phyloP scores from a whole-genome alignment of 2,113 vertebrate species.

The Ameiurus melas region DNA sequence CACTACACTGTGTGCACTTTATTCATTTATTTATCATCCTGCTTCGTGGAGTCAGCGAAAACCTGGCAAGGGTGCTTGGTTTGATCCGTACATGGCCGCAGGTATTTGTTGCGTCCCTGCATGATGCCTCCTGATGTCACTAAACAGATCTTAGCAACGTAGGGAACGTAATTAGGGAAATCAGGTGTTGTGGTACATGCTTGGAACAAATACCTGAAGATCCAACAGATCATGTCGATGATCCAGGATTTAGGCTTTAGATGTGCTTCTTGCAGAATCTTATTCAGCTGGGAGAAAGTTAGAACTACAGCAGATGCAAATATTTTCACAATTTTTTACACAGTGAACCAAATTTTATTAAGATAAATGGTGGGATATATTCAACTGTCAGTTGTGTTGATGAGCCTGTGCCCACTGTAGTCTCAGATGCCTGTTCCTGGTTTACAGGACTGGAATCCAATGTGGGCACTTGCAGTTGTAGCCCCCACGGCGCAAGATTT shows the following conservation, averaged over 20 bases:
- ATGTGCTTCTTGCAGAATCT: neutral
- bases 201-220: conserved; percentile 2
- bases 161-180: neutral
- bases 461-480: neutral
- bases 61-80: neutral
- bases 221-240: neutral
- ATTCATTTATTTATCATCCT: conserved; percentile 64
- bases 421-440: neutral
- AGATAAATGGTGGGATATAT: neutral
- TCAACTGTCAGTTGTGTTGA: neutral
- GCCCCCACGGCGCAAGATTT: too few species aligned
- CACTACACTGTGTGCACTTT: neutral
- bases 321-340: neutral
- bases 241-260: neutral
- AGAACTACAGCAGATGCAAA: neutral
- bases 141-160: neutral
- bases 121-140: neutral
- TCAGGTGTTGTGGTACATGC: neutral
- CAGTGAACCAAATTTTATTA: neutral
- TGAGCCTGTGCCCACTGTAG: too few species aligned
- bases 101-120: neutral
- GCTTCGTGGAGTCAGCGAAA: neutral
- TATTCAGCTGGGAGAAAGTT: neutral
- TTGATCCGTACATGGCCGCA: neutral
- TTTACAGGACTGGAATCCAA: neutral